Percentiles rank a stretch among this genome's conserved stretches.
Evolutionary conservation across 2,797 vertebrate species (phyloP).

Genomic region (Danio choprae): DNA sequence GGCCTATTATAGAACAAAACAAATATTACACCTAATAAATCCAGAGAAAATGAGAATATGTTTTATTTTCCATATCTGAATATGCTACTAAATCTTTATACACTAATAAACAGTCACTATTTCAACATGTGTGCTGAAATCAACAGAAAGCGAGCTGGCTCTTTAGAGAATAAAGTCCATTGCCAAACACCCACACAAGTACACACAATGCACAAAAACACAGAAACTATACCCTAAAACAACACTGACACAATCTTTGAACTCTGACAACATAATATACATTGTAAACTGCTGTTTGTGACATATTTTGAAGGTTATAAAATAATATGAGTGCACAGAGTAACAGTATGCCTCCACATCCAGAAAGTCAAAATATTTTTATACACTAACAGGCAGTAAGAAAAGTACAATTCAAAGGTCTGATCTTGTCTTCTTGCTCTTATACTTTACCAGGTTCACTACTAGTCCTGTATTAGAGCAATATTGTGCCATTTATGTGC

Average conservation of each 20-base stretch:
- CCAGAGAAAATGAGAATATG: no score
- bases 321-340: not conserved
- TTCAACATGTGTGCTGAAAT: not conserved
- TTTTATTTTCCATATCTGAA: no score
- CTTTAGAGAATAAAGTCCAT: constrained; percentile 10
- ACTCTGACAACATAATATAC: not conserved
- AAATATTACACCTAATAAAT: no score
- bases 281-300: not conserved
- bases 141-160: not conserved
- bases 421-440: not conserved
- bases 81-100: not conserved
- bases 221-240: not conserved
- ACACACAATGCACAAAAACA: not conserved
- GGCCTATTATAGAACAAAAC: no score
- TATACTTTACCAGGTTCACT: not conserved
- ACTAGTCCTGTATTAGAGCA: not conserved
- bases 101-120: not conserved
- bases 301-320: not conserved
- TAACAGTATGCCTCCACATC: not conserved
- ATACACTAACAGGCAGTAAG: not conserved
- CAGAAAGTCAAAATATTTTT: not conserved
- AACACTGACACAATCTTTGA: not conserved
- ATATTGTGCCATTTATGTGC: not conserved
- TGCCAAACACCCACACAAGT: not conserved
- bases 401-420: not conserved